phyloP scores from a whole-genome alignment of 2,797 vertebrate species.

The Petrocephalus sullivani region DNA sequence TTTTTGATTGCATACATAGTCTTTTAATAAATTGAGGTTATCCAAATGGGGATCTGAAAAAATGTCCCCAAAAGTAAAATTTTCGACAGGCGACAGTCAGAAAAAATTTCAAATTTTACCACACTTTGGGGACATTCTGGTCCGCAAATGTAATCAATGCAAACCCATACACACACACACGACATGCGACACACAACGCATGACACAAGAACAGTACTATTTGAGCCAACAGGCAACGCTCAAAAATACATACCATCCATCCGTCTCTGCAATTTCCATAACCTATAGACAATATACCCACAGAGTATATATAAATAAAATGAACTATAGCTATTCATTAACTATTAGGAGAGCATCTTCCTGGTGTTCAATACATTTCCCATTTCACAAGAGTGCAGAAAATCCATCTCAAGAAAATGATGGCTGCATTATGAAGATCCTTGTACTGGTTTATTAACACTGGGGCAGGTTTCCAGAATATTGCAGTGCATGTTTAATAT shows the following conservation, averaged over 20 bases:
- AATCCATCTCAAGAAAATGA: conserved; percentile 53
- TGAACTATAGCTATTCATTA: neutral
- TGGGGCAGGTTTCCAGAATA: conserved; percentile 43
- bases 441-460: conserved; percentile 38
- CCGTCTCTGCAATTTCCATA: neutral
- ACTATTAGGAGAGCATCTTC: neutral
- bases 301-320: neutral
- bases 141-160: too few species aligned
- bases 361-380: neutral
- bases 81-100: too few species aligned
- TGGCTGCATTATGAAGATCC: conserved; percentile 46
- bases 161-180: too few species aligned
- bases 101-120: too few species aligned
- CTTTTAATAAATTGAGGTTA: too few species aligned
- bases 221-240: neutral
- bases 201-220: neutral
- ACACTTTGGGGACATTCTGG: too few species aligned
- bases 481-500: conserved; percentile 43
- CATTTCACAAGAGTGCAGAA: neutral
- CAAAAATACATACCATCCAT: neutral
- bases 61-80: too few species aligned
- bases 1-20: too few species aligned
- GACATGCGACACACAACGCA: too few species aligned
- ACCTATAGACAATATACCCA: neutral
- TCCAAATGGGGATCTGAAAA: too few species aligned